Percentiles rank a stretch among this genome's conserved stretches.
Conservation (phyloP, 92 coral and sea anemone species). For the Zoanthus gigantus region DNA sequence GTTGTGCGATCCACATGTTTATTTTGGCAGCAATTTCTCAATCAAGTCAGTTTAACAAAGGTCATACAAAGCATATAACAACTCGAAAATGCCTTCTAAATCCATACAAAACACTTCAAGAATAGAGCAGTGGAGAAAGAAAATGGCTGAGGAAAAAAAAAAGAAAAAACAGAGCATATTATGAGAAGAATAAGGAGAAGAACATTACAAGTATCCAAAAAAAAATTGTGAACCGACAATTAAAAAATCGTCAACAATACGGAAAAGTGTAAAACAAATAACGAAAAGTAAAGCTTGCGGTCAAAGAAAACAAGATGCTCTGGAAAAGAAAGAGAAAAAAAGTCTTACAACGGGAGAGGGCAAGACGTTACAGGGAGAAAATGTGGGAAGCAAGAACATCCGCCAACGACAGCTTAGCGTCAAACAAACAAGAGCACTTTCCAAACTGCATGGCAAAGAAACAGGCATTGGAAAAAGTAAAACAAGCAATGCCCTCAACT, state of each 20-base stretch:
- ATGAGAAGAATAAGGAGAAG: constrained; percentile 15
- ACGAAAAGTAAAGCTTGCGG: constrained; percentile 1
- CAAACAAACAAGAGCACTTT: neutral
- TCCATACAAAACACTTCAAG: constrained; percentile 15
- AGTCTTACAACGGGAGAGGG: constrained; percentile 13
- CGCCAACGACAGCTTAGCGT: neutral
- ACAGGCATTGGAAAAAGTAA: constrained; percentile 2
- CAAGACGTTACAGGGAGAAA: neutral
- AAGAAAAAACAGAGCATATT: constrained; percentile 1
- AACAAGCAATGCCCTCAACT: constrained; percentile 5
- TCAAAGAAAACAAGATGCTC: constrained; percentile 1
- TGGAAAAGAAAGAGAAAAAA: constrained; percentile 23
- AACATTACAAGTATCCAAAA: neutral
- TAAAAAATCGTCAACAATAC: neutral
- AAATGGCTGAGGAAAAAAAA: constrained; percentile 18
- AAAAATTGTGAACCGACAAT: neutral
- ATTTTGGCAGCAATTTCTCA: constrained; percentile 9
- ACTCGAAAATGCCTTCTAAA: constrained; percentile 1
- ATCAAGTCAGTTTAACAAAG: constrained; percentile 5
- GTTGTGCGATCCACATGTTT: constrained; percentile 16
- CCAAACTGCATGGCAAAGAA: neutral
- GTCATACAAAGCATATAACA: neutral
- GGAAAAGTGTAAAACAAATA: constrained; percentile 24
- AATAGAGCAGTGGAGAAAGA: constrained; percentile 10
- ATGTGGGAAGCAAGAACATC: neutral